phyloP scores from a whole-genome alignment of 1,140 invertebrate species.

The Cotesia typhae region DNA sequence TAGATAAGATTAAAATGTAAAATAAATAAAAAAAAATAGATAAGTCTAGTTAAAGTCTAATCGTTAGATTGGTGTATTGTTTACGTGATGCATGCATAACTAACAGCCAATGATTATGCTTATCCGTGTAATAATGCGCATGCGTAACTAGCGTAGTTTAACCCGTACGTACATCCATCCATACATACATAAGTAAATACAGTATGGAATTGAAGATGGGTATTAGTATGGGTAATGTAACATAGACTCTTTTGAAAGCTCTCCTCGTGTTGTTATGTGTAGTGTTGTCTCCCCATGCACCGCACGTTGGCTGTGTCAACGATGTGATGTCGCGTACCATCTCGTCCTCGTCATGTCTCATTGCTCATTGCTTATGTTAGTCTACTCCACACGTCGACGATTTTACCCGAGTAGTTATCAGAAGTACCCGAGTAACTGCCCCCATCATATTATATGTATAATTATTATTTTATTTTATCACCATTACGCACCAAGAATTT shows the following conservation, averaged over 20 bases:
- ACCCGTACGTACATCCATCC: neutral
- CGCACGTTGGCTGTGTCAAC: neutral
- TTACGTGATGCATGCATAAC: slow-evolving; percentile 44
- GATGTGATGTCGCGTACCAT: slow-evolving; percentile 10
- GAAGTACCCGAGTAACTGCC: slow-evolving; percentile 21
- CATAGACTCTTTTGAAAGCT: too few species aligned
- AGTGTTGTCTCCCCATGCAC: neutral
- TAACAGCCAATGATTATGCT: slow-evolving; percentile 44
- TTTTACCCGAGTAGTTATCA: slow-evolving; percentile 20
- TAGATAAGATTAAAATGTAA: neutral
- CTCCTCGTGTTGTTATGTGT: neutral
- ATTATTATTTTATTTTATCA: neutral
- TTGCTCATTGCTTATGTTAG: slow-evolving; percentile 2
- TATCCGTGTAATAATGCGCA: slow-evolving; percentile 39
- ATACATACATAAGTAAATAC: neutral
- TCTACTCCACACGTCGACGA: neutral
- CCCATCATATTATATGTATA: slow-evolving; percentile 4
- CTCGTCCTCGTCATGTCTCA: slow-evolving; percentile 5
- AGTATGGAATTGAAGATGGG: too few species aligned
- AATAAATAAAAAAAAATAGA: neutral
- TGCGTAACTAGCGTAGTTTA: slow-evolving; percentile 33
- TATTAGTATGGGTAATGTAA: too few species aligned
- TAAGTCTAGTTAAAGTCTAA: neutral
- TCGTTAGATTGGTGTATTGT: slow-evolving; percentile 27
- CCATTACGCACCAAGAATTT: slow-evolving; percentile 13